These are phyloP conservation scores for Microdon myrmicae DNA, from an alignment of 2,888 invertebrate species.

Conservation along the genomic window DNA sequence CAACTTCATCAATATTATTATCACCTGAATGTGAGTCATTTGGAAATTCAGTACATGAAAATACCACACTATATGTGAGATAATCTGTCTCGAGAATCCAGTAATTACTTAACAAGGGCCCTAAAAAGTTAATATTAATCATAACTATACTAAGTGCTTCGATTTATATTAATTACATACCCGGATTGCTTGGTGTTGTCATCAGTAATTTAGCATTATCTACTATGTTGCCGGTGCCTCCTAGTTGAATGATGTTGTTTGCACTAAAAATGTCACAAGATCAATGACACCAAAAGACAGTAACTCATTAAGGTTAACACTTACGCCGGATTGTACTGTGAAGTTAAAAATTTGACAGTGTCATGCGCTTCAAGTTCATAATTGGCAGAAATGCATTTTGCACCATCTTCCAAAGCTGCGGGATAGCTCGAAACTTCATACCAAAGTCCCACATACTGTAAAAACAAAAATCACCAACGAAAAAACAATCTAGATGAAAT, in stretches of 20 bases:
- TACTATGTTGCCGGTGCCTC: slow-evolving; percentile 15
- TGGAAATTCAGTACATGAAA: slow-evolving; percentile 12
- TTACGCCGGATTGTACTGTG: slow-evolving; percentile 13
- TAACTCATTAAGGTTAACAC: background rate
- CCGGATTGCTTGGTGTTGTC: slow-evolving; percentile 13
- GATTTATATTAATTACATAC: background rate
- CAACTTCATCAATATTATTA: background rate
- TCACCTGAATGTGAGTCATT: slow-evolving; percentile 2
- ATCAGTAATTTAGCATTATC: slow-evolving; percentile 31
- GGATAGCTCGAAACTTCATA: slow-evolving; percentile 34
- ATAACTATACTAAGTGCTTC: too few species aligned
- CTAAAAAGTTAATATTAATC: too few species aligned
- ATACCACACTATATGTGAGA: slow-evolving; percentile 24
- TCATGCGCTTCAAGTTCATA: slow-evolving; percentile 24
- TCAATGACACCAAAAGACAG: too few species aligned
- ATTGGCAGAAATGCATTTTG: slow-evolving; percentile 24
- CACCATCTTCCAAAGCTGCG: slow-evolving; percentile 20
- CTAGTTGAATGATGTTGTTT: too few species aligned
- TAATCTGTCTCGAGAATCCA: slow-evolving; percentile 36
- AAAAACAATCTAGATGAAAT: background rate
- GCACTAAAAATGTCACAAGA: too few species aligned
- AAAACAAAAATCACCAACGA: background rate
- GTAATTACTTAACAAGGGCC: slow-evolving; percentile 34
- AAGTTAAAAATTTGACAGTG: slow-evolving; percentile 13
- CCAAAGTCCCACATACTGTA: slow-evolving; percentile 40